Conservation (phyloP, 2,113 vertebrate species). For the human (Homo sapiens) region DNA sequence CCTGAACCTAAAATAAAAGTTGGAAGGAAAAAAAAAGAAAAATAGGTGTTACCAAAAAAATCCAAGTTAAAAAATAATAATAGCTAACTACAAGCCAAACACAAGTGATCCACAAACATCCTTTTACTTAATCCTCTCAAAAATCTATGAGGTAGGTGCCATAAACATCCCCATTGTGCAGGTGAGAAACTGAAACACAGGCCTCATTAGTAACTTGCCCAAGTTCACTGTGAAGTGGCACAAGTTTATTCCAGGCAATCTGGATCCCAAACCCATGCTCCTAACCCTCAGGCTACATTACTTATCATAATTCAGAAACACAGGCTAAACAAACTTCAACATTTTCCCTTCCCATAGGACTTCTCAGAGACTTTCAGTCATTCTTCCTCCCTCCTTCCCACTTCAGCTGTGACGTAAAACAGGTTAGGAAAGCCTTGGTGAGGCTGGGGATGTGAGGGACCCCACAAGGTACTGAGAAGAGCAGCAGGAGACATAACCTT, state of each 20-base stretch:
- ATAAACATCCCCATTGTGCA: background rate
- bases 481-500: background rate
- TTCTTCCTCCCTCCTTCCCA: background rate
- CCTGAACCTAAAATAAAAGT: no score
- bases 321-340: background rate
- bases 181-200: background rate
- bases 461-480: background rate
- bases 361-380: background rate
- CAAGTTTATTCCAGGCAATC: background rate
- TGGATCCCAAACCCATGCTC: background rate
- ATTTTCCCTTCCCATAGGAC: background rate
- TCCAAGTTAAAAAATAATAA: background rate
- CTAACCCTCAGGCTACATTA: background rate
- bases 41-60: background rate
- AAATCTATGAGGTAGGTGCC: background rate
- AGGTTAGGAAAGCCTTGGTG: background rate
- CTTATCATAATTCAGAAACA: background rate
- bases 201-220: background rate
- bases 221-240: background rate
- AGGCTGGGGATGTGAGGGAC: background rate
- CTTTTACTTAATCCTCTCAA: constrained; percentile 13
- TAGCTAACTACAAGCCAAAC: background rate
- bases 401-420: background rate
- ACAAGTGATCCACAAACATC: background rate
- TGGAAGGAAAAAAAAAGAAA: background rate